Evolutionary conservation across 2,113 vertebrate species (phyloP).

Genomic region (Apistogramma diplotaenia): DNA sequence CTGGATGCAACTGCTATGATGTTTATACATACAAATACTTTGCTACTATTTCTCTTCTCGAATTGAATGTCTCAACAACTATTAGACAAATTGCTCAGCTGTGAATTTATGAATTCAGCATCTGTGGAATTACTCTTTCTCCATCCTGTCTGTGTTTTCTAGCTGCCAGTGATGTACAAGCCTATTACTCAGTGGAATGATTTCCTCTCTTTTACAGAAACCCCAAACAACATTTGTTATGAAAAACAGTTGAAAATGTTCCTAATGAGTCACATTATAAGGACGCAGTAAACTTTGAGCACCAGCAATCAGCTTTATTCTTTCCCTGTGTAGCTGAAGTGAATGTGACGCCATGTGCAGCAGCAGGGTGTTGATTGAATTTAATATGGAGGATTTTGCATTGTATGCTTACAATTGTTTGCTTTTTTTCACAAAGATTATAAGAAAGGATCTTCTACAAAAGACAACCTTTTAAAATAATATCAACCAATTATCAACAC

Average conservation of each 20-base stretch:
- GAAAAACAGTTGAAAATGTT: conserved; percentile 23
- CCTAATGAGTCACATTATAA: conserved; percentile 34
- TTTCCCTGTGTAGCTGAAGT: not conserved
- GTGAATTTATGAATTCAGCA: not conserved
- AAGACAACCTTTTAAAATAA: conserved; percentile 9
- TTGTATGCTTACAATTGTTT: not conserved
- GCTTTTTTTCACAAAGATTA: not conserved
- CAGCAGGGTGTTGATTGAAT: conserved; percentile 43
- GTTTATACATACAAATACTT: too few relatives aligned
- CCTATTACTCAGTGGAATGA: not conserved
- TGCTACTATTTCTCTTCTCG: not conserved
- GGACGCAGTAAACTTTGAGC: conserved; percentile 5
- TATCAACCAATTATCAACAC: not conserved
- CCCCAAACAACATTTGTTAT: conserved; percentile 12
- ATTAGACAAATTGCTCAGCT: not conserved
- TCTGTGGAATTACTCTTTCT: not conserved
- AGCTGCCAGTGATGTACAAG: not conserved
- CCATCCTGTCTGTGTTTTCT: not conserved
- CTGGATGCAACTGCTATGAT: not conserved
- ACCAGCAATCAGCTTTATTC: conserved; percentile 49
- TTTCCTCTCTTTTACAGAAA: conserved; percentile 11
- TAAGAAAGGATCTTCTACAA: not conserved
- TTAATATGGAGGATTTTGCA: conserved; percentile 13
- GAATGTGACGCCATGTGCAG: not conserved
- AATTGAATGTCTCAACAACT: not conserved